A percentile compares a stretch with the other conserved stretches of the same genome.
Conservation (phyloP, 2,797 vertebrate genomes). For the Oreochromis mossambicus region DNA sequence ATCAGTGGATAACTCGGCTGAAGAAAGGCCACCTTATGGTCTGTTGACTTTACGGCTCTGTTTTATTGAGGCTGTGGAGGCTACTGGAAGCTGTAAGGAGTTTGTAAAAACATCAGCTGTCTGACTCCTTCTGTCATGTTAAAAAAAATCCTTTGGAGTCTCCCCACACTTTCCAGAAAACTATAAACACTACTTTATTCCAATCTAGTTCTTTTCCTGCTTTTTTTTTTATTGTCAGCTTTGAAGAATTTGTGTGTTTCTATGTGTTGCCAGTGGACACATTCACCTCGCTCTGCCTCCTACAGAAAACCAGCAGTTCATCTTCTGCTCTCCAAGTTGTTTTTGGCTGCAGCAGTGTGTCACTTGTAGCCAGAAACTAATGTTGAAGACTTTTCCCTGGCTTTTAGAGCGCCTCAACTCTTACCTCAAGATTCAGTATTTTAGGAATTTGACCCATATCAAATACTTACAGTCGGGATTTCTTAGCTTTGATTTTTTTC, state of each 20-base stretch:
- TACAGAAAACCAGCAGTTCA: not conserved
- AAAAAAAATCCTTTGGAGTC: not conserved
- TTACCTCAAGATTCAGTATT: not conserved
- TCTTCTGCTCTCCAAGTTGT: not conserved
- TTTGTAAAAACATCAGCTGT: not conserved
- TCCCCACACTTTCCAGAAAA: not conserved
- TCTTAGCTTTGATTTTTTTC: not conserved
- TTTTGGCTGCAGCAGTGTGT: constrained; percentile 8
- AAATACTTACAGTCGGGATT: not conserved
- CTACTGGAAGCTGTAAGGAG: not conserved
- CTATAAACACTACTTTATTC: not conserved
- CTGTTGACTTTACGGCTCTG: constrained; percentile 12
- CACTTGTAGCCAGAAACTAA: constrained; percentile 5
- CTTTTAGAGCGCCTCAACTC: not conserved
- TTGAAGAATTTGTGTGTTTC: not conserved
- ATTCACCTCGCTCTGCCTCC: not conserved
- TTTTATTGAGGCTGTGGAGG: constrained; percentile 10
- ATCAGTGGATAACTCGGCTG: not conserved
- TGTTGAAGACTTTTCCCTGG: constrained; percentile 12
- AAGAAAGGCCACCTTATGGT: not conserved
- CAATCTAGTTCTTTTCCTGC: not conserved
- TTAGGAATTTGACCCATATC: not conserved
- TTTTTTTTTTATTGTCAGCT: not conserved
- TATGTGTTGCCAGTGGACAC: not conserved
- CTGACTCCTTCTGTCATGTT: not conserved